Base-by-base conservation (phyloP, 2,888 invertebrate genomes). In the Nipponacmea schrenckii region DNA sequence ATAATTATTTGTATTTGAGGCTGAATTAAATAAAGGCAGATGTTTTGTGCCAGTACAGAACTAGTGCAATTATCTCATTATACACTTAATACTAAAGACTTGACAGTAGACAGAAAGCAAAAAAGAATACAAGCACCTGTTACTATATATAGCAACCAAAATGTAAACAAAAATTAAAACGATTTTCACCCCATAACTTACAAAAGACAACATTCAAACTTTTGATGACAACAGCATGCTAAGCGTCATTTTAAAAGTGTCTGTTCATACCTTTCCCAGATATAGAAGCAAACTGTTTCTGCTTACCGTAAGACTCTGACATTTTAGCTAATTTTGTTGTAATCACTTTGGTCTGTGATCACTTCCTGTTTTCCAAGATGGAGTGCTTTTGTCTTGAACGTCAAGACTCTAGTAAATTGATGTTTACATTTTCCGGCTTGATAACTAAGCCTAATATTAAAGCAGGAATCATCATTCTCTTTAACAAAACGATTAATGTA, bases 301-400 rank as follows among this genome's bases (percentile, higher is more conserved):
- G 56, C 69, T 44, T 76, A 76, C 76, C 76, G 64, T 76, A 76
- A 14, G 76, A 74, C 64, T 76, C 76, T 48, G 76, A 76, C 76
- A 76, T 76, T 50, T 62, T 76, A 48, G 67, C 64, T 62, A 65
- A 62, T 68, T 44, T 26, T 26, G 44, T 62, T 31, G 65, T 67
- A 27, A 63, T 45, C n/a, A 39, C 48, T 64, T 48, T 26, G 14
- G 15, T 39, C 20, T 65, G 20, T 31, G 50, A 39, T 65, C 63
- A 70, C 70, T 70, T 70, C 70, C 70, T 70, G 39, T 39, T 39
- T 39, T 39, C 66, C 70, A 70, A 70, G 44, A 70, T 70, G 70
- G 70, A 56, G 20, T 20, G 56, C 56, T 24, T 56, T 56, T 2
- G 10, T 15, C 20, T 24, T 24, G 56, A 56, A 20, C 24, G 20